phyloP scores from a whole-genome alignment of 2,113 vertebrate species.

The Ptychochromis oligacanthus region DNA sequence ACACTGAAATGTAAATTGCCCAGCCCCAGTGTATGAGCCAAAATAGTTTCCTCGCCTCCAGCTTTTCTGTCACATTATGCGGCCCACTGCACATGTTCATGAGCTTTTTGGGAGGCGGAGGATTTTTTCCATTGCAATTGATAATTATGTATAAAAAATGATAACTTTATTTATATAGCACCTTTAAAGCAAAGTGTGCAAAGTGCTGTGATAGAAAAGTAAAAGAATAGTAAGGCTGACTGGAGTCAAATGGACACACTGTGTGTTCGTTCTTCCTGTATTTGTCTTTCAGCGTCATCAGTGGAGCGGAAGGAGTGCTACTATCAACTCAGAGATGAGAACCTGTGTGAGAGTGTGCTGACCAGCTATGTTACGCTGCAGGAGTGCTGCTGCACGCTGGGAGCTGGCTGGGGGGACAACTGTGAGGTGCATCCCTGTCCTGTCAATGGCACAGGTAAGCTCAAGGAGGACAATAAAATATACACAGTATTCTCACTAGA shows the following conservation, averaged over 20 bases:
- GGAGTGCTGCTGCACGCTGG: conserved; percentile 97
- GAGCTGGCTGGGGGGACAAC: conserved; percentile 98
- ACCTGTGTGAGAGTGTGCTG: conserved; percentile 95
- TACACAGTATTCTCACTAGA: neutral
- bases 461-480: neutral
- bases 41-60: neutral
- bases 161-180: neutral
- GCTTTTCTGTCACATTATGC: neutral
- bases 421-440: conserved; percentile 97
- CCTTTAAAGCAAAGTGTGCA: neutral
- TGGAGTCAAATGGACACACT: too few relatives aligned
- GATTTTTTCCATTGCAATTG: neutral
- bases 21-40: neutral
- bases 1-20: too few relatives aligned
- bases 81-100: neutral
- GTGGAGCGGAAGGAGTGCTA: conserved; percentile 96
- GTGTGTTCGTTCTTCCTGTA: neutral
- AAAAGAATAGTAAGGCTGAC: neutral
- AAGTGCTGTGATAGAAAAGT: neutral
- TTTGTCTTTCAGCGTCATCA: conserved; percentile 35
- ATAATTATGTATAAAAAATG: too few relatives aligned
- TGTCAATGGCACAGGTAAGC: conserved; percentile 89
- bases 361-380: conserved; percentile 91
- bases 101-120: neutral
- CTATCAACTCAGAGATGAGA: conserved; percentile 91